Evolutionary conservation across 1,140 invertebrate species (phyloP), one percentile per base, ranked within the genome.

Genomic region (Papilio glaucus): DNA sequence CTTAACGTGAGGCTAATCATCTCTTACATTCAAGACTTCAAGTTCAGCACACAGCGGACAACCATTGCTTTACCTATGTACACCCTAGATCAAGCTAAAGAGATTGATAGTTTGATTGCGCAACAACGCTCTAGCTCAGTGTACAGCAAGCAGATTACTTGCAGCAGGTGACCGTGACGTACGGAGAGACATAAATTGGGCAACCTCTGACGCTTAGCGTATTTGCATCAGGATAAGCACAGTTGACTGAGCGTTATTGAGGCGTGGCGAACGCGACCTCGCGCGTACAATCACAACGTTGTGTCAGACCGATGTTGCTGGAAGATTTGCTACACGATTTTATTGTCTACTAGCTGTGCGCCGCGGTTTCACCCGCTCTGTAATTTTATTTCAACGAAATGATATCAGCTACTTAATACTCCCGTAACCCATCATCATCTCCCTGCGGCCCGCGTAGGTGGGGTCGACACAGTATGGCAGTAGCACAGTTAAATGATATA

Each of bases 101-200:
- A 12, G 5, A 9, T 1, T 18, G 13, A 21, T 7, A 24, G 15
- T 53, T 21, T 53, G 45, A 18, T 53, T 24, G 2, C 7, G 10
- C 21, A 53, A 53, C 2, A 33, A 33, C 29, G 29, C 45, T 21
- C 45, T 53, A 53, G 45, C 9, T 21, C 1, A 42, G 18, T 8
- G 45, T 24, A 53, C 15, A 53, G 45, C 45, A 53, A 24, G 45
- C 45, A 24, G 18, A 53, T 24, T 53, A 53, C 18, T 24, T 18
- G 18, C 45, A 53, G 45, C 45, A 53, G 45, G 45, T 53, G 45
- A 53, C 15, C 21, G 7, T 53, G 45, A 53, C 18, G 18, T 53
- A 53, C 15, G 18, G n/a, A 12, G 45, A 21, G 45, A 53, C 45
- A 53, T 53, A 53, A 53, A 53, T 53, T 53, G 45, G 18, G 15